phyloP scores from a whole-genome alignment of 2,113 vertebrate species.

The Brachirus orientalis region DNA sequence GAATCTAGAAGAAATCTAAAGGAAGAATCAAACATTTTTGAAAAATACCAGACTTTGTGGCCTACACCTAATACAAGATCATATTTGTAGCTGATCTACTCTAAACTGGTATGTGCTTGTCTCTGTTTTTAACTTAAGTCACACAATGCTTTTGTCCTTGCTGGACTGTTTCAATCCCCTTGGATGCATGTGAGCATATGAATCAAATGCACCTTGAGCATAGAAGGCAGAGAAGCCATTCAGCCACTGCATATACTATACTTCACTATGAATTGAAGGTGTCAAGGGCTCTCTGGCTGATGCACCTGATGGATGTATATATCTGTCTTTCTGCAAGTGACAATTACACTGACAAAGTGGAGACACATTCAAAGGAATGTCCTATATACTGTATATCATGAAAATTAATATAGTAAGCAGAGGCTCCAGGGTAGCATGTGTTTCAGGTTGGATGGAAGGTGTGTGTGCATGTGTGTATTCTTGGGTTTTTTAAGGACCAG shows the following conservation, averaged over 20 bases:
- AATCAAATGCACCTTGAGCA: conserved; percentile 40
- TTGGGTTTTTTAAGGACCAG: neutral
- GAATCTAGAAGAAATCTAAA: too few species aligned
- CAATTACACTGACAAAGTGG: conserved; percentile 51
- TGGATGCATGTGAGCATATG: conserved; percentile 11
- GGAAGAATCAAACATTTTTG: too few species aligned
- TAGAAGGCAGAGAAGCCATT: conserved; percentile 13
- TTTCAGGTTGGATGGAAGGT: neutral
- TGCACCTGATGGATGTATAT: conserved; percentile 41
- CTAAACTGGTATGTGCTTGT: conserved; percentile 2
- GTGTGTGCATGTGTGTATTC: neutral
- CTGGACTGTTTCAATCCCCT: neutral
- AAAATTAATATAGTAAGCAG: conserved; percentile 28
- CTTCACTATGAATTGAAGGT: conserved; percentile 41
- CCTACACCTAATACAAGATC: neutral
- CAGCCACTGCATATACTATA: neutral
- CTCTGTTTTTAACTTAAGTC: conserved; percentile 10
- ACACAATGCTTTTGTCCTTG: conserved; percentile 13
- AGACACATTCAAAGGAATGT: conserved; percentile 26
- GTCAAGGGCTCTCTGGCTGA: conserved; percentile 31
- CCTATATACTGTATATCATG: conserved; percentile 30
- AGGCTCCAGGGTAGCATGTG: neutral
- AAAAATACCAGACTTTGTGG: neutral
- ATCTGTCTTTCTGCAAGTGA: conserved; percentile 24
- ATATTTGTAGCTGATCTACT: conserved; percentile 7